Conservation (phyloP, 2,797 vertebrate genomes). For the Mallotus villosus region DNA sequence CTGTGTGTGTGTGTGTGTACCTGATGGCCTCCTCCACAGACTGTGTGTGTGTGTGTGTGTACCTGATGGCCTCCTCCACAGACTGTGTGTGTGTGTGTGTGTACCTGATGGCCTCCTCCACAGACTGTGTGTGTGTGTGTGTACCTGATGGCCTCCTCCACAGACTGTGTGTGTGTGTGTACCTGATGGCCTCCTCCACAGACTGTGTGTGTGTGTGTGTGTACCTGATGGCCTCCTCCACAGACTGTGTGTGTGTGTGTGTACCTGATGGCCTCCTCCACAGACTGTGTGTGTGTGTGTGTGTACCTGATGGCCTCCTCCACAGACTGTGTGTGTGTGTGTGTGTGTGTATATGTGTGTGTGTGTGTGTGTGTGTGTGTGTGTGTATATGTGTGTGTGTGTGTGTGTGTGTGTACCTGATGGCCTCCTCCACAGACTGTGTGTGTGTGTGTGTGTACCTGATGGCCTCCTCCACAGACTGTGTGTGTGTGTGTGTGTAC, state of each 20-base stretch:
- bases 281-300: no score
- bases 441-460: conserved; percentile 2
- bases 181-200: conserved; percentile 99
- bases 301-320: no score
- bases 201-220: conserved; percentile 71
- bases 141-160: conserved; percentile 98
- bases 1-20: conserved; percentile 80
- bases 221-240: no score
- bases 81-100: conserved; percentile 82
- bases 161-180: conserved; percentile 80
- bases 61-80: conserved; percentile 99
- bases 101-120: conserved; percentile 98
- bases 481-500: conserved; percentile 5
- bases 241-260: conserved; percentile 3
- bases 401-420: neutral
- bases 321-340: no score
- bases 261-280: no score
- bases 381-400: no score
- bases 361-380: no score
- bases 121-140: conserved; percentile 82
- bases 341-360: no score
- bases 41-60: conserved; percentile 69
- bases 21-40: conserved; percentile 99
- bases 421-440: no score
- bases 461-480: no score